Conservation (phyloP, 2,113 vertebrate species). For the Maccullochella peelii region DNA sequence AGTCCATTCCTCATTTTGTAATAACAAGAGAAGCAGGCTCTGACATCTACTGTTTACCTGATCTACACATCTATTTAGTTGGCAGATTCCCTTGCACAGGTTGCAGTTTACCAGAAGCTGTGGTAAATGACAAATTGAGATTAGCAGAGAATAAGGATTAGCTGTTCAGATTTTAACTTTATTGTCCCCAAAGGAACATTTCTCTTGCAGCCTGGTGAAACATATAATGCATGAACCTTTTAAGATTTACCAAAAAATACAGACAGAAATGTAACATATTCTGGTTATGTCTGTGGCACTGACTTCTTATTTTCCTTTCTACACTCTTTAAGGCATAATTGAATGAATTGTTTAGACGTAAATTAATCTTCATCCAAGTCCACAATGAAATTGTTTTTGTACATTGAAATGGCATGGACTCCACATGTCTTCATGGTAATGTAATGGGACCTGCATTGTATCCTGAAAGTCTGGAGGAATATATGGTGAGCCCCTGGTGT, state of each 20-base stretch:
- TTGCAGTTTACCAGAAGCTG: conserved; percentile 6
- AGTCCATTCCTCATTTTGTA: conserved; percentile 52
- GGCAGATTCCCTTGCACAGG: conserved; percentile 18
- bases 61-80: conserved; percentile 9
- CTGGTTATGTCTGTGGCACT: conserved; percentile 65
- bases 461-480: conserved; percentile 40
- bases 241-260: not conserved
- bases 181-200: not conserved
- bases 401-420: conserved; percentile 24
- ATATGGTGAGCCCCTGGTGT: conserved; percentile 37
- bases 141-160: not conserved
- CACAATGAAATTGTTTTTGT: conserved; percentile 27
- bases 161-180: not conserved
- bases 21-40: conserved; percentile 19
- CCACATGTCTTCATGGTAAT: conserved; percentile 20
- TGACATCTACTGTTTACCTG: conserved; percentile 35
- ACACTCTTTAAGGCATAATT: conserved; percentile 29
- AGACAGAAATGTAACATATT: conserved; percentile 46
- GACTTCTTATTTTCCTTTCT: conserved; percentile 51
- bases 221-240: not conserved
- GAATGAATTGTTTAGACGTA: conserved; percentile 54
- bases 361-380: conserved; percentile 3
- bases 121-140: not conserved
- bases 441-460: conserved; percentile 34
- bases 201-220: conserved; percentile 5